These are phyloP conservation scores for Mythimna ferrago DNA, from an alignment of 2,888 invertebrate species.

Conservation along the genomic window DNA sequence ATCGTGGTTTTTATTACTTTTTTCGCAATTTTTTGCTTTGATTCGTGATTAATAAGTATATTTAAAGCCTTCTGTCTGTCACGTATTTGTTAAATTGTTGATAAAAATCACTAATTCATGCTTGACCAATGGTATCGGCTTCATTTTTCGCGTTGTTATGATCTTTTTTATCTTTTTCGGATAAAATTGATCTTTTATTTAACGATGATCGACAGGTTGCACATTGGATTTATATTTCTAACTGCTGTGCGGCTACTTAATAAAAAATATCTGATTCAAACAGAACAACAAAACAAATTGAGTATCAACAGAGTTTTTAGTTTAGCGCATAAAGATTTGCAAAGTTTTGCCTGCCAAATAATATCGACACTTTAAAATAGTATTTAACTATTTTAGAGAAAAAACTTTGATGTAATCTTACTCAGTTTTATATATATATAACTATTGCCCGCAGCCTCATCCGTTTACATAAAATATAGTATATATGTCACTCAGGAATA, in stretches of 20 bases:
- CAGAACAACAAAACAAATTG: too few relatives aligned
- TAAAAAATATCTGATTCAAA: conserved; percentile 17
- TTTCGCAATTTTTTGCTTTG: conserved; percentile 1
- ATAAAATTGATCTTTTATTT: conserved; percentile 33
- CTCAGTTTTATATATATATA: too few relatives aligned
- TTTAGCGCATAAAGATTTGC: background rate
- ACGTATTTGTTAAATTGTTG: conserved; percentile 16
- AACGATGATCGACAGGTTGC: conserved; percentile 59
- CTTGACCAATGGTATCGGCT: conserved; percentile 14
- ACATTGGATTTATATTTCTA: conserved; percentile 26
- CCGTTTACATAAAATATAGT: too few relatives aligned
- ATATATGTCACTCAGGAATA: too few relatives aligned
- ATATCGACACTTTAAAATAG: background rate
- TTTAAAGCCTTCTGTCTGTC: background rate
- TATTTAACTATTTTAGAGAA: too few relatives aligned
- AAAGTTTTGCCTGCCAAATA: conserved; percentile 15
- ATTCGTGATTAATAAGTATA: conserved; percentile 1
- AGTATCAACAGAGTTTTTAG: background rate
- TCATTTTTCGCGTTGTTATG: conserved; percentile 43
- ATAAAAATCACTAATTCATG: conserved; percentile 25
- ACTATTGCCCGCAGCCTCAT: too few relatives aligned
- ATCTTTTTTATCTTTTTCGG: conserved; percentile 40
- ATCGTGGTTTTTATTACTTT: conserved; percentile 15
- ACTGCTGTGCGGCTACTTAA: conserved; percentile 4
- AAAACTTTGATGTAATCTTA: too few relatives aligned